A percentile compares a stretch with the other conserved stretches of the same genome.
These are phyloP conservation scores for Hypercompe scribonia DNA, from an alignment of 2,888 invertebrate species.

Conservation along the genomic window DNA sequence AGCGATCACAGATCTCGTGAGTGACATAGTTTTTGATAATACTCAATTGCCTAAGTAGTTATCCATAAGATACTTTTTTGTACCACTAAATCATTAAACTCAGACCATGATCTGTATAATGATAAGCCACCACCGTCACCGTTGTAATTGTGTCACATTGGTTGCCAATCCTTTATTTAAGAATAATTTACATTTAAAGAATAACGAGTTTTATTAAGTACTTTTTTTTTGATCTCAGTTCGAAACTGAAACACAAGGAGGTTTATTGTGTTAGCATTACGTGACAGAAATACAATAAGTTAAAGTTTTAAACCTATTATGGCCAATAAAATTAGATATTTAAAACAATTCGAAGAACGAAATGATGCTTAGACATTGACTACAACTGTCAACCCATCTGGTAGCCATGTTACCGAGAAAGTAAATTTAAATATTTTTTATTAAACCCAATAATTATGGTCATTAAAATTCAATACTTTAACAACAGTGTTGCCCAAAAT, in stretches of 20 bases:
- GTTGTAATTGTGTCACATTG: too few relatives aligned
- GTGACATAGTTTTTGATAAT: too few relatives aligned
- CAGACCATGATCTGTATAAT: too few relatives aligned
- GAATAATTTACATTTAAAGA: too few relatives aligned
- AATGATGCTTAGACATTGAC: conserved; percentile 9
- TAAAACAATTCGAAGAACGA: conserved; percentile 49
- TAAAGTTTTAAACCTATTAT: not conserved
- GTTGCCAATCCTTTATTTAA: too few relatives aligned
- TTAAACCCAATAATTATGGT: conserved; percentile 10
- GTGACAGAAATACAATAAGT: not conserved
- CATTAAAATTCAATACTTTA: conserved; percentile 1
- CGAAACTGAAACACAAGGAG: not conserved
- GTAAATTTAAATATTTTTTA: conserved; percentile 3
- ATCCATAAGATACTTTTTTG: too few relatives aligned
- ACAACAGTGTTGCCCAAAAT: not conserved
- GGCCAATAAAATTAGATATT: conserved; percentile 31
- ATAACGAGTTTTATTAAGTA: not conserved
- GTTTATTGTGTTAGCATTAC: not conserved
- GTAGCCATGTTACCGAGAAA: conserved; percentile 24
- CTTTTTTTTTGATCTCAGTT: not conserved
- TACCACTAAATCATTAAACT: too few relatives aligned
- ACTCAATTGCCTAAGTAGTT: too few relatives aligned
- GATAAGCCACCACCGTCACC: too few relatives aligned
- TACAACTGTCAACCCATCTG: conserved; percentile 27
- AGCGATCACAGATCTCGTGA: too few relatives aligned